Conservation (phyloP, 2,113 vertebrate species). For the Perca fluviatilis region DNA sequence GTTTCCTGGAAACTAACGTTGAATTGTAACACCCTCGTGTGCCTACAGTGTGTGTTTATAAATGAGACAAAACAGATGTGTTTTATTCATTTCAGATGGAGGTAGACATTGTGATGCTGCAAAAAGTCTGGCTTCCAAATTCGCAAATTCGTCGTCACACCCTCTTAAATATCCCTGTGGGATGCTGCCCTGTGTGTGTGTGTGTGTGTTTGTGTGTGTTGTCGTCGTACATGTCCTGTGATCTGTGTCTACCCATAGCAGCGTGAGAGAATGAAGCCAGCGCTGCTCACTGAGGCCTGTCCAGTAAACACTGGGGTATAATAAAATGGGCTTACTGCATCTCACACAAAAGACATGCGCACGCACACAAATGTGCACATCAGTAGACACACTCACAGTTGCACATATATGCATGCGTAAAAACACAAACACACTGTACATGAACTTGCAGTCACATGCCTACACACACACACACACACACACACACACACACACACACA, state of each 20-base stretch:
- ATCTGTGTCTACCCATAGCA: slow-evolving; percentile 61
- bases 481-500: too few relatives aligned
- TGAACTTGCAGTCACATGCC: slow-evolving; percentile 12
- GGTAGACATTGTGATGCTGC: slow-evolving; percentile 18
- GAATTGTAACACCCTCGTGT: neutral
- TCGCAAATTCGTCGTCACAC: slow-evolving; percentile 17
- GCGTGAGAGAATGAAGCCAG: slow-evolving; percentile 66
- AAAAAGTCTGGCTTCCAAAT: slow-evolving; percentile 18
- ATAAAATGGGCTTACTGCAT: slow-evolving; percentile 53
- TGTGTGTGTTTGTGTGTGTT: slow-evolving; percentile 8
- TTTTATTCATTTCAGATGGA: slow-evolving; percentile 24
- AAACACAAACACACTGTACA: slow-evolving; percentile 4
- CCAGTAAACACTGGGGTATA: slow-evolving; percentile 66
- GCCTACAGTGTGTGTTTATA: neutral
- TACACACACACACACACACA: slow-evolving; percentile 2
- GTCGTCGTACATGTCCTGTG: slow-evolving; percentile 44
- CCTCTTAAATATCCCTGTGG: slow-evolving; percentile 32
- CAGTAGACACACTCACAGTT: slow-evolving; percentile 3
- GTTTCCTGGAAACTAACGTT: neutral
- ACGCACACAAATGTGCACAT: slow-evolving; percentile 8
- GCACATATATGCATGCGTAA: slow-evolving; percentile 4
- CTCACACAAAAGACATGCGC: slow-evolving; percentile 6
- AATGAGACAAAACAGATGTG: neutral
- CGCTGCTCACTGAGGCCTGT: slow-evolving; percentile 71
- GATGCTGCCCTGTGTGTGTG: slow-evolving; percentile 9